These are phyloP conservation scores for Ashinkailepas kermadecensis DNA, from an alignment of 2,888 invertebrate species.

Conservation along the genomic window DNA sequence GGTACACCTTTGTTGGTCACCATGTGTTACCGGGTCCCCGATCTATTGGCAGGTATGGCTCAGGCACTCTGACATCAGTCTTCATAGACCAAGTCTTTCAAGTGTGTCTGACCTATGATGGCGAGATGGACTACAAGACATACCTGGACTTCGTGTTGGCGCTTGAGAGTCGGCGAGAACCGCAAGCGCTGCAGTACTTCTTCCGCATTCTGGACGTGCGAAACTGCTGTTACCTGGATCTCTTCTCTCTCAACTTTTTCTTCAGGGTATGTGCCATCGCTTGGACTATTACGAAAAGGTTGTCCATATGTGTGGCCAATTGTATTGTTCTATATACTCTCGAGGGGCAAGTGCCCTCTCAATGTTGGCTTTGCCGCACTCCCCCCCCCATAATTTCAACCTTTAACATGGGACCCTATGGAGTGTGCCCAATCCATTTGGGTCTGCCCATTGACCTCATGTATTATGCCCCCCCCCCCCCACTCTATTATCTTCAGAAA, in stretches of 20 bases:
- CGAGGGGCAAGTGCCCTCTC: too few relatives aligned
- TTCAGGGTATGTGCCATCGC: constrained; percentile 56
- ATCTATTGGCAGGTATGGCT: constrained; percentile 59
- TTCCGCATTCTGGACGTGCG: constrained; percentile 87
- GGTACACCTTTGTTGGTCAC: constrained; percentile 46
- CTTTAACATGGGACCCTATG: too few relatives aligned
- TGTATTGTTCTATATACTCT: too few relatives aligned
- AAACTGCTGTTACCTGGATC: constrained; percentile 75
- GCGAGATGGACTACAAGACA: constrained; percentile 95
- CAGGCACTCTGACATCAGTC: constrained; percentile 80
- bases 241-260: constrained; percentile 85
- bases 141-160: constrained; percentile 91
- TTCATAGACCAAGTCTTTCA: constrained; percentile 91
- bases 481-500: too few relatives aligned
- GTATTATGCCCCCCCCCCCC: too few relatives aligned
- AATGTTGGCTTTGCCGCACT: too few relatives aligned
- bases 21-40: background rate
- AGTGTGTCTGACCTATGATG: constrained; percentile 88
- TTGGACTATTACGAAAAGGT: too few relatives aligned
- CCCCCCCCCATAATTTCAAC: too few relatives aligned
- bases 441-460: too few relatives aligned
- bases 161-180: constrained; percentile 82
- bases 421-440: too few relatives aligned
- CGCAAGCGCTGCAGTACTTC: constrained; percentile 81
- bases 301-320: too few relatives aligned